Percentiles rank a stretch among this genome's conserved stretches.
Conservation (phyloP, 2,113 vertebrate species). For the Pan paniscus region DNA sequence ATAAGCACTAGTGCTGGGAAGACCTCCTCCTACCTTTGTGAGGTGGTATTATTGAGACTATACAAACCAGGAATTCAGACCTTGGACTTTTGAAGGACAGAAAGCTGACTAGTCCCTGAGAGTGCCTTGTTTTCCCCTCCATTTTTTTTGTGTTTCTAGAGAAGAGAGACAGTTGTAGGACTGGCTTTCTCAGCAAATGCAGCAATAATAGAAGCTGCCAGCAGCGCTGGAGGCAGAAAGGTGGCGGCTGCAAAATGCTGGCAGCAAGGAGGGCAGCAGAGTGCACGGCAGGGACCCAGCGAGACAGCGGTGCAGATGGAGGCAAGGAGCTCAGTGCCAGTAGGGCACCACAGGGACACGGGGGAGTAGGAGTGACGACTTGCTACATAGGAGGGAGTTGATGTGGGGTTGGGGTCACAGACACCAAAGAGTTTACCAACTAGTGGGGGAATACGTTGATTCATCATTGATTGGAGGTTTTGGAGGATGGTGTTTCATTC, state of each 20-base stretch:
- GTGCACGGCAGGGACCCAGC: background rate
- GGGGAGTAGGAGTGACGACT: background rate
- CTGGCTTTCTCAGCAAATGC: background rate
- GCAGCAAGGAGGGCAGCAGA: rapidly evolving
- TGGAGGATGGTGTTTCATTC: background rate
- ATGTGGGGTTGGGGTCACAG: background rate
- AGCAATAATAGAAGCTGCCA: background rate
- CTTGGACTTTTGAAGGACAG: background rate
- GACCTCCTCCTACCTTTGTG: background rate
- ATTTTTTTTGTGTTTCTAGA: background rate
- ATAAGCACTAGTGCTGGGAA: background rate
- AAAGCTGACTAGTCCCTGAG: background rate
- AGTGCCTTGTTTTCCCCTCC: background rate
- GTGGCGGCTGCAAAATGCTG: background rate
- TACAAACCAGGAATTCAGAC: background rate
- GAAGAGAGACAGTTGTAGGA: too few species aligned
- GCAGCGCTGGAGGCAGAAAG: background rate
- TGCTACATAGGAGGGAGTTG: background rate
- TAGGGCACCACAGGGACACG: background rate
- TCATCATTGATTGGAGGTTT: background rate
- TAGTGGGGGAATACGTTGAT: background rate
- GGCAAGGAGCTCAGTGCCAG: background rate
- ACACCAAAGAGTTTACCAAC: background rate
- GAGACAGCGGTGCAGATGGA: background rate
- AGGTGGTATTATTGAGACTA: background rate